Conservation (phyloP, 2,888 invertebrate genomes). For the Himalopsyche kuldschensis region DNA sequence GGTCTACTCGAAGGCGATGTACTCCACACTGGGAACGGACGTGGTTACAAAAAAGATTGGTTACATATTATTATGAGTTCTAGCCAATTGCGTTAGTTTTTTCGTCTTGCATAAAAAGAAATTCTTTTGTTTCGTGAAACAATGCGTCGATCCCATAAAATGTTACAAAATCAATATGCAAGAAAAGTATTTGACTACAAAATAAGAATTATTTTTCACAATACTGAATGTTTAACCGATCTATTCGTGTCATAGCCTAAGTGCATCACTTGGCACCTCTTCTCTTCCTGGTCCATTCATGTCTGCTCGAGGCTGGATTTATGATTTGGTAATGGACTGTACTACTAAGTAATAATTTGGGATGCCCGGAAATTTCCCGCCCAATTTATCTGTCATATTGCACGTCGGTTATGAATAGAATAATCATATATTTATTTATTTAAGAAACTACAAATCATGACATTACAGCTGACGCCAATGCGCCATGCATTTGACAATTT, state of each 20-base stretch:
- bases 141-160: not conserved
- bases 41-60: no score
- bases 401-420: no score
- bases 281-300: not conserved
- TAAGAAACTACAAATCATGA: no score
- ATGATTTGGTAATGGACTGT: not conserved
- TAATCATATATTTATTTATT: no score
- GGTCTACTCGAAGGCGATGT: no score
- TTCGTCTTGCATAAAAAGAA: no score
- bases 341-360: not conserved
- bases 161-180: not conserved
- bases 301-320: not conserved
- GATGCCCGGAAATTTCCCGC: not conserved
- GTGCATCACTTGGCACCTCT: not conserved
- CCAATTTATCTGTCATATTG: not conserved
- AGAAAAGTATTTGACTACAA: not conserved
- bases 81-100: no score
- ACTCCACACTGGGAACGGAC: no score
- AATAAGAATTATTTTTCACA: not conserved
- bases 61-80: no score
- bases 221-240: not conserved
- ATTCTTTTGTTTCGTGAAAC: no score
- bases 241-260: not conserved
- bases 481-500: no score
- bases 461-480: no score